phyloP scores from a whole-genome alignment of 2,888 invertebrate species.

The Capitulum mitella region DNA sequence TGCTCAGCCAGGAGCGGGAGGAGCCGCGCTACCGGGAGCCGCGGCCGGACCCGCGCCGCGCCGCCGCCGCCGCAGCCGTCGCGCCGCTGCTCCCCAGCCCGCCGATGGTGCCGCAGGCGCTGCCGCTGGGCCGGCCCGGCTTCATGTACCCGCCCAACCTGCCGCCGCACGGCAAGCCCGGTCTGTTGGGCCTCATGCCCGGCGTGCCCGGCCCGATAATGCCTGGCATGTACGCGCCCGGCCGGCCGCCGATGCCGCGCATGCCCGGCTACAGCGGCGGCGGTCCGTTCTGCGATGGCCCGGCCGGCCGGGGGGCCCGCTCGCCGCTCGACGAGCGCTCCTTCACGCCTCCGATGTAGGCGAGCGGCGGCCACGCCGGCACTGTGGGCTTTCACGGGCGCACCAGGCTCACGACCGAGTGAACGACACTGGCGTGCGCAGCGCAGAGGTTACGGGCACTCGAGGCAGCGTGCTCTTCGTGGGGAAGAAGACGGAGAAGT shows the following conservation, averaged over 20 bases:
- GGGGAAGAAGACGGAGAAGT: too few species aligned
- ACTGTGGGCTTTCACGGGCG: background rate
- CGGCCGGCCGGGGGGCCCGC: background rate
- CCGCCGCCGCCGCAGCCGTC: background rate
- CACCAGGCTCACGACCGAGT: background rate
- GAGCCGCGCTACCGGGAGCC: constrained; percentile 15
- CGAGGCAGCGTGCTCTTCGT: background rate
- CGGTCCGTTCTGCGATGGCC: background rate
- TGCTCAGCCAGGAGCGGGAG: constrained; percentile 32
- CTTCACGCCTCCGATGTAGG: background rate
- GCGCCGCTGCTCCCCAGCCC: too few species aligned
- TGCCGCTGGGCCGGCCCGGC: background rate
- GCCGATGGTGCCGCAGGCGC: too few species aligned
- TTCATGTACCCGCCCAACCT: background rate
- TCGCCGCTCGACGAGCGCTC: background rate
- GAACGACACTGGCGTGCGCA: background rate
- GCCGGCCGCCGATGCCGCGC: background rate
- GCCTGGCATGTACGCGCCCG: background rate
- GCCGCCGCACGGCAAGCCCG: background rate
- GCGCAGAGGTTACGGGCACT: background rate
- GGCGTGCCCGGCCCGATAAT: constrained; percentile 2
- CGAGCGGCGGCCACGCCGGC: background rate
- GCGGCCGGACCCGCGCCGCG: constrained; percentile 7
- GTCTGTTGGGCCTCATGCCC: constrained; percentile 2
- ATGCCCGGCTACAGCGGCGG: background rate